phyloP scores from a whole-genome alignment of 1,140 invertebrate species.

The Lamellibrachia luymesi region DNA sequence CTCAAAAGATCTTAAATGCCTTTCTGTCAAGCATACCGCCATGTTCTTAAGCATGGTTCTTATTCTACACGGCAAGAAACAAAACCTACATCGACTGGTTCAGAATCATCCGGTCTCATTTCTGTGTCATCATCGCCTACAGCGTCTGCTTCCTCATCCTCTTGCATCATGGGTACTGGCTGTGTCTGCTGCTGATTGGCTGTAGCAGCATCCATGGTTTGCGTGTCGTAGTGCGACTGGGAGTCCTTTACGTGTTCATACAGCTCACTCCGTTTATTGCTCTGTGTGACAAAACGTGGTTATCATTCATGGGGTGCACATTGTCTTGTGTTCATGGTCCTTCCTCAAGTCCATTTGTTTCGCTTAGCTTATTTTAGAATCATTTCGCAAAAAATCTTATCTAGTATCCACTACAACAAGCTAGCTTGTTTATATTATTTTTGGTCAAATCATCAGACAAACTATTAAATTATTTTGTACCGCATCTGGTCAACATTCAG shows the following conservation, averaged over 20 bases:
- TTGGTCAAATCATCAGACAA: no score
- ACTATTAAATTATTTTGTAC: neutral
- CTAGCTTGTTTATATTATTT: no score
- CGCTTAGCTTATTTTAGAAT: neutral
- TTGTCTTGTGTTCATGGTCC: neutral
- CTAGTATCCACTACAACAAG: no score
- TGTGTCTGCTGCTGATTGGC: constrained; percentile 78
- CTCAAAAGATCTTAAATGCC: neutral
- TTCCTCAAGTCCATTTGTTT: neutral
- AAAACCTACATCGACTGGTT: neutral
- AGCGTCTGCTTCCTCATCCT: constrained; percentile 39
- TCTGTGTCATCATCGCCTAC: constrained; percentile 35
- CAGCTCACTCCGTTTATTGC: neutral
- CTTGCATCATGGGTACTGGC: constrained; percentile 60
- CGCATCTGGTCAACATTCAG: neutral
- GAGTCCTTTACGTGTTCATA: constrained; percentile 61
- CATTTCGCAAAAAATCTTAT: no score
- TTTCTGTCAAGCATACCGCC: neutral
- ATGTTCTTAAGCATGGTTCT: neutral
- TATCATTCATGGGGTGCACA: neutral
- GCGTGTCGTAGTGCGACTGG: constrained; percentile 62
- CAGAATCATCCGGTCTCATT: constrained; percentile 6
- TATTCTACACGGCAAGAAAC: neutral
- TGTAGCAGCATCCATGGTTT: constrained; percentile 65
- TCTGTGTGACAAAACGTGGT: neutral